These are phyloP conservation scores for Misgurnus anguillicaudatus DNA, from an alignment of 2,113 vertebrate genomes.

Conservation along the genomic window DNA sequence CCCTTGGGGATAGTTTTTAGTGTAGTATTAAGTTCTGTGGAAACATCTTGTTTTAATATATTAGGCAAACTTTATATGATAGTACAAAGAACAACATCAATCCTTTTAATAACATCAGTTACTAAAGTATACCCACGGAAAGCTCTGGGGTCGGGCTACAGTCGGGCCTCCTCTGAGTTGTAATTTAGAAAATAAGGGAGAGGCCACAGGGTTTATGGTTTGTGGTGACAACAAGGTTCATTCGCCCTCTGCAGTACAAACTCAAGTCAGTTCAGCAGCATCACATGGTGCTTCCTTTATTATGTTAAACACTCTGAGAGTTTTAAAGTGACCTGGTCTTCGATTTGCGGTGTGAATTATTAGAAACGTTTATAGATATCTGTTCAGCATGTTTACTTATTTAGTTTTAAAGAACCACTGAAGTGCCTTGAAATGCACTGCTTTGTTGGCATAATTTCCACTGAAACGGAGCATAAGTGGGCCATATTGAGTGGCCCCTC, in stretches of 20 bases:
- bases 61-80: slow-evolving; percentile 8
- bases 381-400: too few relatives aligned
- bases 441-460: too few relatives aligned
- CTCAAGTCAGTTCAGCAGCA: not conserved
- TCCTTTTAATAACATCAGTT: not conserved
- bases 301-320: not conserved
- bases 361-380: too few relatives aligned
- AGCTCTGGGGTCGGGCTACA: not conserved
- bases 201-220: slow-evolving; percentile 23
- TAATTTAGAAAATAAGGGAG: slow-evolving; percentile 8
- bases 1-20: not conserved
- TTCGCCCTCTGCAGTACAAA: not conserved
- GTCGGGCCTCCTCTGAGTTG: not conserved
- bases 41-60: not conserved
- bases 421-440: too few relatives aligned
- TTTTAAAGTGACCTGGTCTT: not conserved
- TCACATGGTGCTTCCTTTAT: slow-evolving; percentile 11
- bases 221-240: slow-evolving; percentile 28
- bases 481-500: too few relatives aligned
- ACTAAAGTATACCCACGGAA: not conserved
- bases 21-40: slow-evolving; percentile 4
- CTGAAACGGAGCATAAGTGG: too few relatives aligned
- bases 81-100: not conserved
- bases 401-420: too few relatives aligned
- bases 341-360: too few relatives aligned